phyloP scores from a whole-genome alignment of 2,113 vertebrate species.

The Anhinga anhinga region DNA sequence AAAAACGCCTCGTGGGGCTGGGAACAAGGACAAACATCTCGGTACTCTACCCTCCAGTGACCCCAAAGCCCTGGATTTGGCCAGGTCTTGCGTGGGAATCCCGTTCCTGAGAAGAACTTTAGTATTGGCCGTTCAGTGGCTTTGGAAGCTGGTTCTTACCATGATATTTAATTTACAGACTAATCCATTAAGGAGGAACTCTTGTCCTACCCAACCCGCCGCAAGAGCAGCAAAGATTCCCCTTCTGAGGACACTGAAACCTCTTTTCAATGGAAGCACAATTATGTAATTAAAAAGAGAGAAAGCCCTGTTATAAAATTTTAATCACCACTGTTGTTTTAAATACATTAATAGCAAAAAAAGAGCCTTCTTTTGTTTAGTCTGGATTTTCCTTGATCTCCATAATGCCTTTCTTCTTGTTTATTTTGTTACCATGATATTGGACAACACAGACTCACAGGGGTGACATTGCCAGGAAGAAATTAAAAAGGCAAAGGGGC shows the following conservation, averaged over 20 bases:
- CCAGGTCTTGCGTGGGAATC: neutral
- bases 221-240: neutral
- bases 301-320: constrained; percentile 27
- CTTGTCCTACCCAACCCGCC: neutral
- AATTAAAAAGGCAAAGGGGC: neutral
- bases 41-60: neutral
- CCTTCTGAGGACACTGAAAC: neutral
- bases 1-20: neutral
- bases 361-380: constrained; percentile 36
- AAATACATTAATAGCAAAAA: constrained; percentile 30
- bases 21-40: neutral
- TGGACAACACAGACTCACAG: constrained; percentile 4
- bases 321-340: constrained; percentile 41
- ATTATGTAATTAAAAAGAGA: neutral
- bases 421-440: constrained; percentile 34
- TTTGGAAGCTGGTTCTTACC: neutral
- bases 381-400: constrained; percentile 58
- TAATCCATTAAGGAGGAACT: constrained; percentile 5
- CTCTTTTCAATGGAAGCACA: constrained; percentile 28
- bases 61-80: neutral
- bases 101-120: neutral
- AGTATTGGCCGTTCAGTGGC: neutral
- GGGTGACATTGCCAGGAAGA: neutral
- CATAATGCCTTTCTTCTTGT: constrained; percentile 34
- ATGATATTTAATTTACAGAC: constrained; percentile 16